Base-by-base conservation (phyloP, 2,888 invertebrate species). In the Hirtodrosophila histrioides region DNA sequence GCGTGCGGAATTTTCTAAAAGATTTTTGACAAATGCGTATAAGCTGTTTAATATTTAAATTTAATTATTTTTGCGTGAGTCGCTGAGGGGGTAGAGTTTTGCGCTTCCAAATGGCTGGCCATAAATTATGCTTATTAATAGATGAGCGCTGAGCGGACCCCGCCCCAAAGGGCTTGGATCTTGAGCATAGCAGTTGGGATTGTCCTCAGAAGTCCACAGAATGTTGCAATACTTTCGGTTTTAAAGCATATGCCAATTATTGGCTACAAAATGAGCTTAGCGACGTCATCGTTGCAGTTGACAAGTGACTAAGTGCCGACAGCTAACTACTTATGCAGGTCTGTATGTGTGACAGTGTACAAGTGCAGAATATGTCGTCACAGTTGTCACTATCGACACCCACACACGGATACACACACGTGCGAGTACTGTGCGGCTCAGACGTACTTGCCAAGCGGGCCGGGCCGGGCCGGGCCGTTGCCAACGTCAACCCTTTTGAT, bases 311-410 rank as follows among this genome's bases (percentile, higher is more conserved):
- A 75, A 79, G 80, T 82, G 75, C 44, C 60, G 79, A 80, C 79
- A 75, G 71, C 37, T 29, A 70, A 69, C 76, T 69, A 61, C 73
- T 87, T 87, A 79, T 73, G 83, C 80, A 64, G 60, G 60, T 61
- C 31, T 62, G 60, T 62, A 77, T 46, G 64, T 60, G 45, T 69
- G 82, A 84, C 78, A 79, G 74, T 54, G 75, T 68, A 88, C 84
- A 84, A 84, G 88, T 72, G 75, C 65, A 86, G 78, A 86, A 84
- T 84, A 77, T 87, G 87, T 89, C 88, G 82, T 88, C 89, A 82
- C 87, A 88, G 87, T 89, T 89, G 87, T 87, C 87, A 85, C 88
- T 82, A 82, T 88, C 73, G 87, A 82, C 81, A 88, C 83, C 56
- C 85, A 54, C 75, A 44, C 62, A 17, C 17, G 17, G 27, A 27